Percentiles rank a stretch among this genome's conserved stretches.
phyloP scores from a whole-genome alignment of 1,140 invertebrate species.

The Pseudomyrmex pallidus region DNA sequence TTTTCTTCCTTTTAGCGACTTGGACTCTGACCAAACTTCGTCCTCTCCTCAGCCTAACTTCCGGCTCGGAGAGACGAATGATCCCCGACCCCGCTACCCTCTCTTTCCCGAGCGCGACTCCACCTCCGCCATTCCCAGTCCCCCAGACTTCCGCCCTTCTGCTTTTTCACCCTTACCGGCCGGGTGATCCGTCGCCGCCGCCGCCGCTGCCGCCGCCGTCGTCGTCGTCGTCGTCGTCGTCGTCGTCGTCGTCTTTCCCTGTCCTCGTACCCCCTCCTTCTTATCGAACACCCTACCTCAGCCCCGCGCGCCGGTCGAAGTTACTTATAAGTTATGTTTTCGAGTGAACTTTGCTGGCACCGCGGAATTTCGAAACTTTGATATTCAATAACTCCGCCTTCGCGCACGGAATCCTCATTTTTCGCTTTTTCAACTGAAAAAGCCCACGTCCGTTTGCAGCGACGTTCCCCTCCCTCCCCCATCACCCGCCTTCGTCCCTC shows the following conservation, averaged over 20 bases:
- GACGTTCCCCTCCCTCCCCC: conserved; percentile 22
- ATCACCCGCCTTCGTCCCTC: background rate
- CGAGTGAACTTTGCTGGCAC: conserved; percentile 79
- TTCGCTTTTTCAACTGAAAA: conserved; percentile 70
- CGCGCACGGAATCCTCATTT: conserved; percentile 69
- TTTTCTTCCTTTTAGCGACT: conserved; percentile 80
- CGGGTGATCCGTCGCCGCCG: conserved; percentile 55
- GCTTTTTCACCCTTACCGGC: conserved; percentile 73
- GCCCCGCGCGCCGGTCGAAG: conserved; percentile 61
- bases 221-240: too few species aligned
- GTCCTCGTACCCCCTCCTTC: conserved; percentile 31
- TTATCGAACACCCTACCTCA: conserved; percentile 21
- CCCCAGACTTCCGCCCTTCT: conserved; percentile 70
- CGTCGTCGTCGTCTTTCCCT: background rate
- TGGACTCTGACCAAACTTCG: conserved; percentile 79
- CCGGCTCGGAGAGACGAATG: conserved; percentile 78
- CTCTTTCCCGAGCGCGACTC: conserved; percentile 26
- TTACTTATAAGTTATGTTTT: conserved; percentile 82
- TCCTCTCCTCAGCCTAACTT: conserved; percentile 77
- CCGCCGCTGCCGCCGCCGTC: background rate
- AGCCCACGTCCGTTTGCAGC: conserved; percentile 51
- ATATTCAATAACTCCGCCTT: conserved; percentile 79
- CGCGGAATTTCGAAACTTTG: conserved; percentile 80
- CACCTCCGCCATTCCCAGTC: conserved; percentile 39
- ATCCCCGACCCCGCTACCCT: conserved; percentile 60